A percentile compares a stretch with the other conserved stretches of the same genome.
Conservation (phyloP, 2,797 vertebrate genomes). For the Neosilurus hyrtlii region DNA sequence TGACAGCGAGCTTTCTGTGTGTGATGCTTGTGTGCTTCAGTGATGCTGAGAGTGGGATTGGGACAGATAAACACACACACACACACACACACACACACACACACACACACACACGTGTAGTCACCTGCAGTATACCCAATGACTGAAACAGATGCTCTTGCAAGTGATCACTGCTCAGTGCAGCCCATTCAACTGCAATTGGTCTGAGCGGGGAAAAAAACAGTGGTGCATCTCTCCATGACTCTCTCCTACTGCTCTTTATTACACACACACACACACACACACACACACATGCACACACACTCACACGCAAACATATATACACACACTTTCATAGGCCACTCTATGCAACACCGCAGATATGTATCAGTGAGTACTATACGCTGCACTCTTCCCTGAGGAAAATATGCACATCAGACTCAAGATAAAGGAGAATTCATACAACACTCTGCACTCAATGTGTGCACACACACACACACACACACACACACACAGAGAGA, state of each 20-base stretch:
- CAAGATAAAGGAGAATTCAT: not conserved
- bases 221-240: not conserved
- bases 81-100: slow-evolving; percentile 27
- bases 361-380: slow-evolving; percentile 3
- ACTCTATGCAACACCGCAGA: not conserved
- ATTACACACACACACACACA: not conserved
- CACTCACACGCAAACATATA: not conserved
- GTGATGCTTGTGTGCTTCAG: slow-evolving; percentile 26
- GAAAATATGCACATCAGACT: slow-evolving; percentile 6
- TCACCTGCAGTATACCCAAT: slow-evolving; percentile 47
- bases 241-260: not conserved
- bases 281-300: not conserved
- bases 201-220: not conserved
- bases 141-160: slow-evolving; percentile 45
- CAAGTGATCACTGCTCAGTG: no score
- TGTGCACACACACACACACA: not conserved
- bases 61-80: not conserved
- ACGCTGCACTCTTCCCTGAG: not conserved
- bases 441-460: not conserved
- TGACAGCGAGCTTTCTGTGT: slow-evolving; percentile 23
- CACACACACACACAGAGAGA: not conserved
- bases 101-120: slow-evolving; percentile 29
- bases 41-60: slow-evolving; percentile 3
- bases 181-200: not conserved
- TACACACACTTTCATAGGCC: slow-evolving; percentile 52